A percentile compares a stretch with the other conserved stretches of the same genome.
phyloP scores from a whole-genome alignment of 2,888 invertebrate genomes.

The Anodontia alba region DNA sequence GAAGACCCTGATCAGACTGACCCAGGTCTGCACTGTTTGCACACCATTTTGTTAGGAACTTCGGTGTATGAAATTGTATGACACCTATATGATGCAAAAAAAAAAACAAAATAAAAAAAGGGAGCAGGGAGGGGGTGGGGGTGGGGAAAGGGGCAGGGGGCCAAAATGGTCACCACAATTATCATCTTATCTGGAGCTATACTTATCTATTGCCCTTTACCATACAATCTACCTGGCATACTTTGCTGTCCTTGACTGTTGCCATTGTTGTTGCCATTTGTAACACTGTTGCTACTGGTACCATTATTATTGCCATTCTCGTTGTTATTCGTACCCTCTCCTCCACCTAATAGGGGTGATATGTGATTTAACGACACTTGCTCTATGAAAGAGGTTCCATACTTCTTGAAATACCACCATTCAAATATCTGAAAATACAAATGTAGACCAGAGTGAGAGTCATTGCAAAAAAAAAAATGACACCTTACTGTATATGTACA shows the following conservation, averaged over 20 bases:
- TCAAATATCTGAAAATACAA: slow-evolving; percentile 90
- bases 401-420: slow-evolving; percentile 99
- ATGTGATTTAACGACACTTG: slow-evolving; percentile 97
- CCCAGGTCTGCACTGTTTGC: too few relatives aligned
- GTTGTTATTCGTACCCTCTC: slow-evolving; percentile 51
- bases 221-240: slow-evolving; percentile 69
- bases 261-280: slow-evolving; percentile 51
- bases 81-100: too few relatives aligned
- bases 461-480: too few relatives aligned
- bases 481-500: too few relatives aligned
- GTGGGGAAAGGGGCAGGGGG: too few relatives aligned
- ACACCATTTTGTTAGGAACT: too few relatives aligned
- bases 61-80: too few relatives aligned
- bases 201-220: neutral
- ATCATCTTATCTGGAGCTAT: neutral
- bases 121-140: too few relatives aligned
- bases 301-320: slow-evolving; percentile 61
- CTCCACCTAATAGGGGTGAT: slow-evolving; percentile 93
- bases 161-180: too few relatives aligned
- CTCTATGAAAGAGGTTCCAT: slow-evolving; percentile 98
- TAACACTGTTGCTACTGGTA: slow-evolving; percentile 53
- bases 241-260: slow-evolving; percentile 60
- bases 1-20: too few relatives aligned
- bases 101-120: too few relatives aligned
- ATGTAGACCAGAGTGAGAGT: too few relatives aligned